phyloP scores from a whole-genome alignment of 2,888 invertebrate species.

The Drosophila longiperda region DNA sequence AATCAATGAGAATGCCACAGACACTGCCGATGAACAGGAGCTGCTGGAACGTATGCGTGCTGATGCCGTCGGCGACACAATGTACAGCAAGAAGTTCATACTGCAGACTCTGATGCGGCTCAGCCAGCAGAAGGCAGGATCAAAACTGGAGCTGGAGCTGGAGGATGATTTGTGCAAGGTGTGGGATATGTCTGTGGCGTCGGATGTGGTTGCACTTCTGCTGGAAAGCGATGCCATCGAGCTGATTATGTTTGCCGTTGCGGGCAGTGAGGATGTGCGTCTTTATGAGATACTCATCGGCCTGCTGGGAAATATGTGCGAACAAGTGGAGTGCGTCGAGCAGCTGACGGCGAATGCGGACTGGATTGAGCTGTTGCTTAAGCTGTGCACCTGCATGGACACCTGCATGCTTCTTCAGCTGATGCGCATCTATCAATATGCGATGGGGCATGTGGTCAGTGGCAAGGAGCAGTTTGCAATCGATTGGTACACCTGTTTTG shows the following conservation, averaged over 20 bases:
- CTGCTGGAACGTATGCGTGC: constrained; percentile 86
- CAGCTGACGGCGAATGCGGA: constrained; percentile 87
- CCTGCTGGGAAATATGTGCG: constrained; percentile 93
- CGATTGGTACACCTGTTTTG: constrained; percentile 86
- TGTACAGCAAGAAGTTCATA: constrained; percentile 92
- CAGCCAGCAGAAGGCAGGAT: constrained; percentile 60
- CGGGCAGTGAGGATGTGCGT: constrained; percentile 87
- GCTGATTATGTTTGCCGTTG: constrained; percentile 86
- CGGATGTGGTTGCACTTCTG: constrained; percentile 90
- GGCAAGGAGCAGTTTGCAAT: constrained; percentile 83
- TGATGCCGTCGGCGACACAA: constrained; percentile 92
- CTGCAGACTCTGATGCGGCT: constrained; percentile 89
- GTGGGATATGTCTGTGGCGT: constrained; percentile 94
- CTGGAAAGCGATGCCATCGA: constrained; percentile 89
- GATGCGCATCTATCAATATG: constrained; percentile 88
- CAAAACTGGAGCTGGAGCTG: constrained; percentile 85
- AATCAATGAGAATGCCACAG: constrained; percentile 56
- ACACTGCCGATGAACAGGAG: constrained; percentile 67
- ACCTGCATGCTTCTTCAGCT: constrained; percentile 90
- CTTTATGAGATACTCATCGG: constrained; percentile 93
- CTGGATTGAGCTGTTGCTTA: constrained; percentile 87
- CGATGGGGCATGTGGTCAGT: constrained; percentile 85
- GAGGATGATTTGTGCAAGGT: constrained; percentile 91
- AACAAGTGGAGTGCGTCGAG: constrained; percentile 87
- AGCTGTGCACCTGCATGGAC: constrained; percentile 88